Conservation (phyloP, 1,140 invertebrate species). For the Oscheius sp. region DNA sequence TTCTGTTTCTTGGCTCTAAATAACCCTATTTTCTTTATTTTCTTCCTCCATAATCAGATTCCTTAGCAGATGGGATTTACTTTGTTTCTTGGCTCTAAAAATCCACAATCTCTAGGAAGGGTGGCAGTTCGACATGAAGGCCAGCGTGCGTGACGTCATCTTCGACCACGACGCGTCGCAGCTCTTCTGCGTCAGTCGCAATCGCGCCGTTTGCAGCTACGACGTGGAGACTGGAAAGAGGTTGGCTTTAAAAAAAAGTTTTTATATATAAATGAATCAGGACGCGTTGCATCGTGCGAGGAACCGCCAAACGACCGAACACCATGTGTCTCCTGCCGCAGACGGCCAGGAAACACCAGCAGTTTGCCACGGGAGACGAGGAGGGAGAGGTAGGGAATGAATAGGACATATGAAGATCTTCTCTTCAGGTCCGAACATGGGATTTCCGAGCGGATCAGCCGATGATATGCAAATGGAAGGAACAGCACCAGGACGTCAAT, state of each 20-base stretch:
- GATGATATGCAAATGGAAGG: slow-evolving; percentile 21
- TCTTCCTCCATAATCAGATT: too few relatives aligned
- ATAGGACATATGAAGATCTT: background rate
- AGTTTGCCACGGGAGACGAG: slow-evolving; percentile 38
- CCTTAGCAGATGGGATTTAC: too few relatives aligned
- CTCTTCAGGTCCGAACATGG: slow-evolving; percentile 34
- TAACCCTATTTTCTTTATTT: too few relatives aligned
- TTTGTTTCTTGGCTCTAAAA: background rate
- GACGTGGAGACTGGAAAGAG: slow-evolving; percentile 27
- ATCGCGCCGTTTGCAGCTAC: slow-evolving; percentile 19
- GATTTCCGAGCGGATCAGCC: slow-evolving; percentile 19
- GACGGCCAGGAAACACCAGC: slow-evolving; percentile 31
- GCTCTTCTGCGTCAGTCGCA: slow-evolving; percentile 9
- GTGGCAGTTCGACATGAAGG: slow-evolving; percentile 23
- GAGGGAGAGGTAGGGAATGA: slow-evolving; percentile 30
- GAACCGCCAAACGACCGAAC: background rate
- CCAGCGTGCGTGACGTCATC: slow-evolving; percentile 17
- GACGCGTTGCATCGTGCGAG: slow-evolving; percentile 16
- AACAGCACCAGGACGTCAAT: slow-evolving; percentile 33
- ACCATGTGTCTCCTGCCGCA: slow-evolving; percentile 10
- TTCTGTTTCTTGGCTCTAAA: too few relatives aligned
- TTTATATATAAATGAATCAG: background rate
- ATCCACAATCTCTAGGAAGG: background rate
- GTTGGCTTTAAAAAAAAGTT: background rate
- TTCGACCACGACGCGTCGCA: background rate